Percentiles rank a stretch among this genome's conserved stretches.
phyloP scores from a whole-genome alignment of 2,888 invertebrate genomes.

The Hypercompe scribonia region DNA sequence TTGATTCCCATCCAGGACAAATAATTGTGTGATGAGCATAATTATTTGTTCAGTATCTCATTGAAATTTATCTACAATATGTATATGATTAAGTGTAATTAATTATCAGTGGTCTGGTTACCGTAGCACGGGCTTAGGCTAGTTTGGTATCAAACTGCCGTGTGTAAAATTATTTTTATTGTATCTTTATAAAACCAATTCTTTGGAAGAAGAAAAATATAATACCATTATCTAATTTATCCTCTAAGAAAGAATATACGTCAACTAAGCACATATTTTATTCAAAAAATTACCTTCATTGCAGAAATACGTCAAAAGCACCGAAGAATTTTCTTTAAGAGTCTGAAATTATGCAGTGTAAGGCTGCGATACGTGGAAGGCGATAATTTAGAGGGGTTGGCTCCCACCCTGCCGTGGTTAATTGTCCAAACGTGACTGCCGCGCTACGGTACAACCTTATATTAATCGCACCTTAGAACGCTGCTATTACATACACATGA shows the following conservation, averaged over 20 bases:
- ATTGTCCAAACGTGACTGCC: constrained; percentile 59
- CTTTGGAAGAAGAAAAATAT: not conserved
- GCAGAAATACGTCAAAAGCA: constrained; percentile 8
- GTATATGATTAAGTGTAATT: too few relatives aligned
- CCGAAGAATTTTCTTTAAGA: constrained; percentile 28
- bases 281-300: constrained; percentile 14
- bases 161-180: too few relatives aligned
- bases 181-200: not conserved
- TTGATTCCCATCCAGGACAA: too few relatives aligned
- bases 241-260: not conserved
- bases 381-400: constrained; percentile 46
- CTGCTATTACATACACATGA: constrained; percentile 1
- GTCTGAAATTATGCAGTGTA: constrained; percentile 23
- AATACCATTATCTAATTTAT: not conserved
- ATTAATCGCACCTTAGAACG: constrained; percentile 27
- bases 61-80: too few relatives aligned
- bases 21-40: too few relatives aligned
- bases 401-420: constrained; percentile 44
- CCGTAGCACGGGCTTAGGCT: too few relatives aligned
- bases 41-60: too few relatives aligned
- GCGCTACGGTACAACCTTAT: constrained; percentile 24
- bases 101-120: too few relatives aligned
- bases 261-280: not conserved
- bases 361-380: constrained; percentile 29
- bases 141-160: too few relatives aligned